Base-by-base conservation (phyloP, 1,140 invertebrate species). In the Galleria mellonella region DNA sequence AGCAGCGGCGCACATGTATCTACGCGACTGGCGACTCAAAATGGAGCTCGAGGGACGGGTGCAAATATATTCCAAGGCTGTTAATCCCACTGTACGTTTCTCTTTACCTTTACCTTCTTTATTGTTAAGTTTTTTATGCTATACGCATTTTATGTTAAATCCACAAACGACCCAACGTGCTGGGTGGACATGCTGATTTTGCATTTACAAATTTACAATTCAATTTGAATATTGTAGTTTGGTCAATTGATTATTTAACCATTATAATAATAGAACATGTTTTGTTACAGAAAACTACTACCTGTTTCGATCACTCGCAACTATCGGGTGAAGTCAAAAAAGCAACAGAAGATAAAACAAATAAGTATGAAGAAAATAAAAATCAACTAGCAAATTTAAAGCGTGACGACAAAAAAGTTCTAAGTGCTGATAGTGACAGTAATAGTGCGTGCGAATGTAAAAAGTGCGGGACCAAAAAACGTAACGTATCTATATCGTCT, bases 1-100 rank as follows among this genome's bases (percentile, higher is more conserved):
- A 6, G 81, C 77, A 0, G 73, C 79, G 0, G 69, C 81, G 0
- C 76, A 84, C 35, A 73, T 82, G 62, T 83, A 84, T 32, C 38
- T 82, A 5, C 59, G 76, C n/a, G 81, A 84, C 37, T 84, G 81
- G 81, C 45, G 71, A n/a, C 58, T 83, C 11, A 78, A 72, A 32
- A 72, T 84, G 61, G 81, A 84, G 43, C 47, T 84, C 7, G 72
- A 75, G 14, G 81, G 71, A 1, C 57, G 78, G 35, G 72, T 70
- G 4, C 64, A 71, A 46, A 62, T 75, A 23, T 84, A 84, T 40
- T 77, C 77, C 0, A 69, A 69, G 38, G 77, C 77, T 17, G 75
- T 78, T 2, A 82, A 72, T 52, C 77, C 81, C 43, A 62, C 55
- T 28, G 81, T 84, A 49, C 69, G 68, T 57, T 47, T 11, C 30